These are phyloP conservation scores for Drosophila formosana DNA, from an alignment of 2,888 invertebrate species.

Conservation along the genomic window DNA sequence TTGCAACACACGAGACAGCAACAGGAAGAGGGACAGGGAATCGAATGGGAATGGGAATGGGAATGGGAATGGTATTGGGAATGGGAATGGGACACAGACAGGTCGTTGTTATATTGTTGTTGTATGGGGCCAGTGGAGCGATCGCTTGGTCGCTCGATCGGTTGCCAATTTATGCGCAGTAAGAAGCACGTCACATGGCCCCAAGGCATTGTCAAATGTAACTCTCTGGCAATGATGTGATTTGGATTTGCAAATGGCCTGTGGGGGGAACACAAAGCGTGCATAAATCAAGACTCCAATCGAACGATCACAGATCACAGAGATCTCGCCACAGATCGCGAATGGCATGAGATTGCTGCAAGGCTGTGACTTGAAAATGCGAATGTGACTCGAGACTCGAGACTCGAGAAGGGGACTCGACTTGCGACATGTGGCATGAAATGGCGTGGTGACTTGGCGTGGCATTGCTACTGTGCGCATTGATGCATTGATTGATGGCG, in stretches of 20 bases:
- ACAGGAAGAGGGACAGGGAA: slow-evolving; percentile 28
- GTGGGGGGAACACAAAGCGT: slow-evolving; percentile 67
- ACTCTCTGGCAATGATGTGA: slow-evolving; percentile 78
- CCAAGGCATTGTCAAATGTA: slow-evolving; percentile 79
- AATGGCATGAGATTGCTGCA: slow-evolving; percentile 20
- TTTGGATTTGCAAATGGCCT: slow-evolving; percentile 79
- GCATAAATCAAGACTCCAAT: slow-evolving; percentile 73
- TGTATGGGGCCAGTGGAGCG: slow-evolving; percentile 27
- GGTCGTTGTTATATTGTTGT: slow-evolving; percentile 35
- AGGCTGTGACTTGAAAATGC: slow-evolving; percentile 12
- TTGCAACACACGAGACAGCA: slow-evolving; percentile 70
- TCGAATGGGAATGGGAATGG: slow-evolving; percentile 17
- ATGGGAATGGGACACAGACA: slow-evolving; percentile 22
- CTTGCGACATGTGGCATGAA: not conserved
- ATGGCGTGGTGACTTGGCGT: slow-evolving; percentile 2
- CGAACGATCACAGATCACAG: slow-evolving; percentile 54
- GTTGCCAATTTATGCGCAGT: slow-evolving; percentile 76
- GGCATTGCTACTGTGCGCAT: slow-evolving; percentile 62
- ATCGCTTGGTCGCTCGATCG: slow-evolving; percentile 37
- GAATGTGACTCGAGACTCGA: not conserved
- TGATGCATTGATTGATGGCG: slow-evolving; percentile 85
- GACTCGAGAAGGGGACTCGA: not conserved
- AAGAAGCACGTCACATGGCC: slow-evolving; percentile 60
- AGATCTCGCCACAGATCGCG: slow-evolving; percentile 16
- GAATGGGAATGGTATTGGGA: slow-evolving; percentile 12